Base-by-base conservation (phyloP, 2,797 vertebrate genomes). In the Heliangelus exortis region DNA sequence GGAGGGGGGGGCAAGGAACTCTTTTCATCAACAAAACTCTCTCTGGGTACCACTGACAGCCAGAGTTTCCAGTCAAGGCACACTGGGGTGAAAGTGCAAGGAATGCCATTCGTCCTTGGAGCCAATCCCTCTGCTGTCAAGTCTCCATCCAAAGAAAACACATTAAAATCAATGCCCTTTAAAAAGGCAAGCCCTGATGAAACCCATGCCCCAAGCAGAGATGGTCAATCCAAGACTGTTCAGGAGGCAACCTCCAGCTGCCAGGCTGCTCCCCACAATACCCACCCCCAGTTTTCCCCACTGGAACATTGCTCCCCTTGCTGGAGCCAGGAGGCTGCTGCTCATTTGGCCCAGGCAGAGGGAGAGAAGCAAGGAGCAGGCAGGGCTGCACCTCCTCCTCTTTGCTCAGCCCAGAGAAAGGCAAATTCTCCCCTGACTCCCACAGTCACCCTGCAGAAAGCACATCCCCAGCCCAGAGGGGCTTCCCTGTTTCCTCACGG, bases 81-180 rank as follows among this genome's bases (percentile, higher is more conserved):
- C 22, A 69, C 90, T 67, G 87, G 80, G 91, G 89, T 84, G 79
- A 61, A 95, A 86, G 92, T 54, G 91, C 80, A 41, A 76, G 57
- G 67, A 87, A 94, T 83, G 74, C 77, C 86, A 63, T 71, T 96
- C 77, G 57, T 82, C 10, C 77, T 65, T 18, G 34, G 67, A 93
- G 74, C 77, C 3, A 6, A 48, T 28, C 81, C 67, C 65, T 65
- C n/a, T 0, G 0, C 74, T 58, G 93, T 87, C 79, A 78, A 95
- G 72, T 12, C 2, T 0, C 33, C 76, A 29, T 79, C 95, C 95
- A 97, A 97, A 74, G 72, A 87, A 96, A 97, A 97, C 84, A 96
- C 41, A 34, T 91, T 76, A 76, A 91, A 92, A 73, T 62, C 85
- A 72, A 77, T 84, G 79, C 71, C 84, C 74, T 80, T 86, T 57